Base-by-base conservation (phyloP, 2,113 vertebrate species). In the Siphamia tubifer region DNA sequence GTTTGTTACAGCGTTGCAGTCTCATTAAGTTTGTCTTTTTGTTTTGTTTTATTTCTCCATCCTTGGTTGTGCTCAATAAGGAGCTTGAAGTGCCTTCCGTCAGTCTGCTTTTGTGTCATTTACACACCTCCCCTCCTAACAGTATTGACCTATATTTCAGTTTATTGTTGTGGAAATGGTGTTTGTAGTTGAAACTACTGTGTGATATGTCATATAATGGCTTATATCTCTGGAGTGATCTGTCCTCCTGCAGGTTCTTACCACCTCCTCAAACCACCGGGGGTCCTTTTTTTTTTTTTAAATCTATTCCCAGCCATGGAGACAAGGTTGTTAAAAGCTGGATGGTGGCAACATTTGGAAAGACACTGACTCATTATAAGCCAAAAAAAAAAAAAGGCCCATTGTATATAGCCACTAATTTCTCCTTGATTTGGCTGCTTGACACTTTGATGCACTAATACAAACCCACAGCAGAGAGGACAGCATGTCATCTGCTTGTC, bases 401-500 rank as follows among this genome's bases (percentile, higher is more conserved):
- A 0, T 16, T 48, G 40, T 56, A 60, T 82, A 58, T 51, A 71
- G 40, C 57, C 25, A 31, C 5, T 2, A 48, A 66, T 60, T 75
- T 67, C 44, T 72, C 31, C 53, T 21, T 54, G 31, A 32, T 10
- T 61, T 13, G 34, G 21, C 66, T 20, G 47, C 21, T 52, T 49
- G 52, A 20, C 25, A 27, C 43, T 64, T 53, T 75, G 60, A 74
- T 68, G 6, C 39, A 8, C 61, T 77, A 62, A 76, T 78, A 62
- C 27, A 20, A 24, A 13, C 43, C 35, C 52, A 28, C 52, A 25
- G 51, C 30, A 35, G 68, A 51, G 56, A 54, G 43, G 45, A 56
- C 56, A 17, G 43, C 38, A 1, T 36, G 39, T 44, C 61, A 3
- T 49, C 51, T 71, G 17, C 45, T 15, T 28, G 15, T 79, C 31